phyloP scores from a whole-genome alignment of 2,113 vertebrate genomes.

The Cottus gobio region DNA sequence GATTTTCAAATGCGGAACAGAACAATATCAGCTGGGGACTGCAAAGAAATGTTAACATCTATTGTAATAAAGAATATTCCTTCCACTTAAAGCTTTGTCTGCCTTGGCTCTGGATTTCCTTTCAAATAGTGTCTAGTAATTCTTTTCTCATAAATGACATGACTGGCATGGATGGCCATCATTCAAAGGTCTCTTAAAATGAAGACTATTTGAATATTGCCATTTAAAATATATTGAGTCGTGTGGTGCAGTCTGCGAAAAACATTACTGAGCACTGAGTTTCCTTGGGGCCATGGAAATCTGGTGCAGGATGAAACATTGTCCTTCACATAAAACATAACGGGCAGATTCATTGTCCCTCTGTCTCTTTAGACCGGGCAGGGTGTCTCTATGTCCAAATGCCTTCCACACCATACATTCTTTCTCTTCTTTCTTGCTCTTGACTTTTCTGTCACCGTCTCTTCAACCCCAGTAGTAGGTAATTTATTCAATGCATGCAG shows the following conservation, averaged over 20 bases:
- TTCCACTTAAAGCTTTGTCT: conserved; percentile 13
- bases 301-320: conserved; percentile 70
- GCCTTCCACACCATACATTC: conserved; percentile 37
- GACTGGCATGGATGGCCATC: conserved; percentile 62
- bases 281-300: conserved; percentile 64
- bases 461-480: conserved; percentile 28
- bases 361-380: conserved; percentile 53
- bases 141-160: conserved; percentile 74
- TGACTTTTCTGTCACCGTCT: conserved; percentile 44
- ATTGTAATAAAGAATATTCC: conserved; percentile 7
- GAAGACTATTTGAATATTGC: conserved; percentile 61
- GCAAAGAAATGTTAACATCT: conserved; percentile 4
- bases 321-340: conserved; percentile 72
- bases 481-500: conserved; percentile 46
- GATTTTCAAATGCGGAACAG: conserved; percentile 14
- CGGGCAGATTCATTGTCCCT: conserved; percentile 69
- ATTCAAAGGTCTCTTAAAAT: conserved; percentile 63
- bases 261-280: conserved; percentile 55
- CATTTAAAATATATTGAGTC: conserved; percentile 71
- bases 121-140: conserved; percentile 56
- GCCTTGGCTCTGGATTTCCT: conserved; percentile 49
- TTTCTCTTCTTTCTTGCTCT: conserved; percentile 31
- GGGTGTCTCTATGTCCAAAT: conserved; percentile 38
- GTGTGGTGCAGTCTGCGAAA: conserved; percentile 64
- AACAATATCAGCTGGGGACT: background rate